Evolutionary conservation across 2,113 vertebrate species (phyloP).

Genomic region (Scomber scombrus): DNA sequence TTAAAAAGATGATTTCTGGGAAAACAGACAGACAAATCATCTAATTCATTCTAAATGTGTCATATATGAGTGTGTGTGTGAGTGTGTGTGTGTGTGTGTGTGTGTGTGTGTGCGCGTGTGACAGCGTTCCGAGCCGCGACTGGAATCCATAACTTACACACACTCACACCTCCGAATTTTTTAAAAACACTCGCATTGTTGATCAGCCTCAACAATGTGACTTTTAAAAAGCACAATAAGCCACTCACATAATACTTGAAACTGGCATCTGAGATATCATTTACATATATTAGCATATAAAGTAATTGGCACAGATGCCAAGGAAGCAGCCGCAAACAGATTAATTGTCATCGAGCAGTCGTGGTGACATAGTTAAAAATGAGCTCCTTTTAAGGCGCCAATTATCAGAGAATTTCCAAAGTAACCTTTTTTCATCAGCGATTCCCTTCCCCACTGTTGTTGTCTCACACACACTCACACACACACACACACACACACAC

Average conservation of each 20-base stretch:
- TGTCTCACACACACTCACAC: conserved; percentile 14
- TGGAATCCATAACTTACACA: conserved; percentile 32
- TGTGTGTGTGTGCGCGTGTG: no score
- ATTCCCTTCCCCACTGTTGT: conserved; percentile 43
- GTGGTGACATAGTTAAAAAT: conserved; percentile 88
- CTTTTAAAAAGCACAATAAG: conserved; percentile 67
- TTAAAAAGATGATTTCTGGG: no score
- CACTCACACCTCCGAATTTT: conserved; percentile 46
- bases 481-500: conserved; percentile 39
- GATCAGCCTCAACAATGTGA: conserved; percentile 76
- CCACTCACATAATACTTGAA: conserved; percentile 81
- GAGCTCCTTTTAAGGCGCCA: conserved; percentile 86
- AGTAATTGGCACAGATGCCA: conserved; percentile 90
- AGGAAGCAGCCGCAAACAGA: conserved; percentile 87
- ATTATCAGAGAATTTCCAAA: conserved; percentile 88
- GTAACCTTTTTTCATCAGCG: conserved; percentile 79
- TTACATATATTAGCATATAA: conserved; percentile 91
- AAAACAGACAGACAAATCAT: no score
- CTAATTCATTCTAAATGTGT: no score
- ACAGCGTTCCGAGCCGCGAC: conserved; percentile 2
- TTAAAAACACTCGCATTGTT: conserved; percentile 57
- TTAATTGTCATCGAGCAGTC: conserved; percentile 88
- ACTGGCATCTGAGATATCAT: conserved; percentile 86
- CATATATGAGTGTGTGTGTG: no score
- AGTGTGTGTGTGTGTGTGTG: no score